A percentile compares a stretch with the other conserved stretches of the same genome.
These are phyloP conservation scores for Corythornis leucogaster DNA, from an alignment of 2,797 vertebrate species.

Conservation along the genomic window DNA sequence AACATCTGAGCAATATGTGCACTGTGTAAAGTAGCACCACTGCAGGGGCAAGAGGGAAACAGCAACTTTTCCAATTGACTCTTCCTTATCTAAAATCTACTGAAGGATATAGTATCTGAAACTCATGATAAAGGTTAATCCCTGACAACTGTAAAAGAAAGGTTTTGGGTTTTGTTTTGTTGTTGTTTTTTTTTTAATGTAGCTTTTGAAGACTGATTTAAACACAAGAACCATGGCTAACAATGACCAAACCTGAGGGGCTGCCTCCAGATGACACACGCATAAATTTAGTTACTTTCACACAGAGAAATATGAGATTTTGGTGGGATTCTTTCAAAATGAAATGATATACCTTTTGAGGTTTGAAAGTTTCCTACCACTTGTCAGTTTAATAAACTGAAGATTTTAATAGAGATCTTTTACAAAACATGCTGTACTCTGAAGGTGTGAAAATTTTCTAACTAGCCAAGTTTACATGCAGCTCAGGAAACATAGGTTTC, in stretches of 20 bases:
- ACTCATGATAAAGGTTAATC: background rate
- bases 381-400: slow-evolving; percentile 53
- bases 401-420: slow-evolving; percentile 42
- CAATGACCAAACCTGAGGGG: background rate
- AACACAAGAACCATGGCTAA: background rate
- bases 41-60: background rate
- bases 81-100: background rate
- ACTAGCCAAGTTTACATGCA: slow-evolving; percentile 38
- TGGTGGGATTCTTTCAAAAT: slow-evolving; percentile 34
- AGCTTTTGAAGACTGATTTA: background rate
- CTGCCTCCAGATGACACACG: background rate
- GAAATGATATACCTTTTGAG: slow-evolving; percentile 16
- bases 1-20: background rate
- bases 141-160: background rate
- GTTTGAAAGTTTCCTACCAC: slow-evolving; percentile 21
- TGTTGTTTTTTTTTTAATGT: background rate
- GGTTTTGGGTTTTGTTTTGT: background rate
- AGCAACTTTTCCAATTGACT: background rate
- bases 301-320: slow-evolving; percentile 2
- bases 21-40: background rate
- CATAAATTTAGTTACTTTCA: background rate
- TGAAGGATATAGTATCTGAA: background rate
- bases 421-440: slow-evolving; percentile 39
- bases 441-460: slow-evolving; percentile 45
- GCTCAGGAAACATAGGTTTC: background rate